Percentiles rank a stretch among this genome's conserved stretches.
phyloP scores from a whole-genome alignment of 2,888 invertebrate genomes.

The Aspidapion aeneum region DNA sequence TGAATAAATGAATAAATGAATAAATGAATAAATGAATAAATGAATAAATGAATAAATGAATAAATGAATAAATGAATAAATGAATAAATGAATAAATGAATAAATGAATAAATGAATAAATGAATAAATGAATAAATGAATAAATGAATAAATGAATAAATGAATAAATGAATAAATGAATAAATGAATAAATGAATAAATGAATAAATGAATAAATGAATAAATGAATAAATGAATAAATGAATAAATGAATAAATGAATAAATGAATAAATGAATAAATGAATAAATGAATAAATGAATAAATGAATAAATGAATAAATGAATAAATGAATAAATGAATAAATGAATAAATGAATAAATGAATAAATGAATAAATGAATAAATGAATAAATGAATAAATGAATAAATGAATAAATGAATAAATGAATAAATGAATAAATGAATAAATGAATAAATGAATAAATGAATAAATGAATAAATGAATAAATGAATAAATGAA shows the following conservation, averaged over 20 bases:
- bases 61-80: conserved; percentile 6
- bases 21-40: conserved; percentile 6
- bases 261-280: not conserved
- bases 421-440: not conserved
- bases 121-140: not conserved
- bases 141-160: not conserved
- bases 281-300: not conserved
- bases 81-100: conserved; percentile 6
- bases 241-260: not conserved
- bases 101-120: not conserved
- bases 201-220: not conserved
- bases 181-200: not conserved
- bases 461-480: not conserved
- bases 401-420: not conserved
- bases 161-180: not conserved
- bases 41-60: conserved; percentile 5
- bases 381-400: not conserved
- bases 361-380: not conserved
- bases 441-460: not conserved
- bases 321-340: not conserved
- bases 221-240: not conserved
- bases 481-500: not conserved
- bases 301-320: not conserved
- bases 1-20: conserved; percentile 5
- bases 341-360: not conserved